These are phyloP conservation scores for Busseola fusca DNA, from an alignment of 2,888 invertebrate genomes.

Conservation along the genomic window DNA sequence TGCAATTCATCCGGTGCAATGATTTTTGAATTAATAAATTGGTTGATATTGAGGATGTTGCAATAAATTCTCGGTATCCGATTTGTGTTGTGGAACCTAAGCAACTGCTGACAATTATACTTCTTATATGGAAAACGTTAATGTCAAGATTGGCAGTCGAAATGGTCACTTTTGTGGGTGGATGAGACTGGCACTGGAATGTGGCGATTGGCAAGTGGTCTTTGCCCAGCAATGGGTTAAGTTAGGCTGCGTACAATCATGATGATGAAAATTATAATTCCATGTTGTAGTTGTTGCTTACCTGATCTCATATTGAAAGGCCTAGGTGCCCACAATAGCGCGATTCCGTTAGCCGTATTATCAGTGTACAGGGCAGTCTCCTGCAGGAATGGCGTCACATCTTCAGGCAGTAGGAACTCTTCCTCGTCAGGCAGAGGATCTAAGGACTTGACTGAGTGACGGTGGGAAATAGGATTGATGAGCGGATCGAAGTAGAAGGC, in stretches of 20 bases:
- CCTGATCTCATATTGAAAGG: conserved; percentile 99
- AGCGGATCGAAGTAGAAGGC: conserved; percentile 99
- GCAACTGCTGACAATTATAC: background rate
- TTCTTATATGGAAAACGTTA: background rate
- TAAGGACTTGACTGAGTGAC: conserved; percentile 94
- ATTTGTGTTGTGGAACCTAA: background rate
- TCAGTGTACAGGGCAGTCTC: conserved; percentile 99
- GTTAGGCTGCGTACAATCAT: background rate
- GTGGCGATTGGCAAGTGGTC: background rate
- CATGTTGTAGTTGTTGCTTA: conserved; percentile 58
- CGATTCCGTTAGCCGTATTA: conserved; percentile 99
- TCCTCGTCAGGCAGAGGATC: conserved; percentile 98
- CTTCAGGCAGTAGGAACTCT: conserved; percentile 97
- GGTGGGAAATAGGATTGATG: conserved; percentile 99
- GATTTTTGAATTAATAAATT: conserved; percentile 7
- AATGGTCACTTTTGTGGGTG: too few species aligned
- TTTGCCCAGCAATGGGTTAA: background rate
- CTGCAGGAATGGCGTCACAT: conserved; percentile 97
- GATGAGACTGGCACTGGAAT: too few species aligned
- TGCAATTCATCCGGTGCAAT: conserved; percentile 9
- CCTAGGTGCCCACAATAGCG: conserved; percentile 98
- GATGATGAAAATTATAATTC: background rate
- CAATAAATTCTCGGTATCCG: background rate
- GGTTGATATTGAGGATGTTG: background rate
- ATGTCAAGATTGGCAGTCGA: background rate